Evolutionary conservation across 2,888 invertebrate genomes (phyloP).

Genomic region (Latrodectus hesperus): DNA sequence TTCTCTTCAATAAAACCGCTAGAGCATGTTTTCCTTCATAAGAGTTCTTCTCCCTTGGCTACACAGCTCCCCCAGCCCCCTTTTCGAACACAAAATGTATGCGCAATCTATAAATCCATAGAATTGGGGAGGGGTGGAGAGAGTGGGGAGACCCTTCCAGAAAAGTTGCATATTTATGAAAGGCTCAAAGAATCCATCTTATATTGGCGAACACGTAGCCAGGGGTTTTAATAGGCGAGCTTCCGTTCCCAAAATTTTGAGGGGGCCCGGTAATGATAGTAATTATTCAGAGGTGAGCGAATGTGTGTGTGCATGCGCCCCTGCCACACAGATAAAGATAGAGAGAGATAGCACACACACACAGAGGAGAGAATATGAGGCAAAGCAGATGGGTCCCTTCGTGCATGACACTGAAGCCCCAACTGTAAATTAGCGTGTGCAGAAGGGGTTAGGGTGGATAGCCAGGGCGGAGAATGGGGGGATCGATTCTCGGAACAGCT

Average conservation of each 20-base stretch:
- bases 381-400: slow-evolving; percentile 58
- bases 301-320: slow-evolving; percentile 8
- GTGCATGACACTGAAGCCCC: slow-evolving; percentile 67
- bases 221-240: slow-evolving; percentile 67
- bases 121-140: slow-evolving; percentile 37
- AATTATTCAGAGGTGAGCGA: slow-evolving; percentile 68
- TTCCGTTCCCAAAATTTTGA: slow-evolving; percentile 62
- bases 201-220: slow-evolving; percentile 60
- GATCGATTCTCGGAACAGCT: slow-evolving; percentile 54
- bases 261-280: slow-evolving; percentile 67
- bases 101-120: slow-evolving; percentile 69
- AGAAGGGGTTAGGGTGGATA: slow-evolving; percentile 28
- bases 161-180: slow-evolving; percentile 69
- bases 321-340: slow-evolving; percentile 17
- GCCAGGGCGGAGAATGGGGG: slow-evolving; percentile 17
- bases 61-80: background rate
- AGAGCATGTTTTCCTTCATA: slow-evolving; percentile 62
- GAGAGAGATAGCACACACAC: background rate
- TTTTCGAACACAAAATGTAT: slow-evolving; percentile 53
- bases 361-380: slow-evolving; percentile 38
- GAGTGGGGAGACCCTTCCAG: slow-evolving; percentile 28
- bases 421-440: slow-evolving; percentile 67
- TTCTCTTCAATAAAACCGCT: slow-evolving; percentile 62
- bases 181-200: slow-evolving; percentile 69
- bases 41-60: slow-evolving; percentile 6